These are phyloP conservation scores for Nephila pilipes DNA, from an alignment of 1,140 invertebrate species.

Conservation along the genomic window DNA sequence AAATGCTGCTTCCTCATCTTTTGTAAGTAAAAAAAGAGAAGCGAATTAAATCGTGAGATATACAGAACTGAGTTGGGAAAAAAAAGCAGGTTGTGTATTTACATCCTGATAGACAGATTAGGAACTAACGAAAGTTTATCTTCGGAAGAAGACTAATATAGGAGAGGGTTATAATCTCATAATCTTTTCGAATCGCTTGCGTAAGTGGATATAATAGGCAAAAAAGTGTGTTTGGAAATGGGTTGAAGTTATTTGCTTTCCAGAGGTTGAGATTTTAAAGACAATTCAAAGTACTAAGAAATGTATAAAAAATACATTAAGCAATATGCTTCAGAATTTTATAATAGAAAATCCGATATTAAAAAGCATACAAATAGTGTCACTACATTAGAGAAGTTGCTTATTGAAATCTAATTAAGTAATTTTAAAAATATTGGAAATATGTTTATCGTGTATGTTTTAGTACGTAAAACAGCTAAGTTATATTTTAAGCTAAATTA, in stretches of 20 bases:
- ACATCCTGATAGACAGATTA: slow-evolving; percentile 65
- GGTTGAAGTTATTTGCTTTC: not conserved
- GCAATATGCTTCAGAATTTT: too few relatives aligned
- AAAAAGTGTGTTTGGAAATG: slow-evolving; percentile 1
- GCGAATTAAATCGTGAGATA: slow-evolving; percentile 52
- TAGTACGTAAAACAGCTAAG: too few relatives aligned
- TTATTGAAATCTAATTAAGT: too few relatives aligned
- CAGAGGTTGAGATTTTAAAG: slow-evolving; percentile 3
- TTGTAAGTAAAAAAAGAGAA: slow-evolving; percentile 16
- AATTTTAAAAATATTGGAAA: too few relatives aligned
- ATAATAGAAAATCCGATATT: too few relatives aligned
- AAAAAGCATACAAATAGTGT: too few relatives aligned
- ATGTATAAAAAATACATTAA: not conserved
- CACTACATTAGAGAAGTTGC: too few relatives aligned
- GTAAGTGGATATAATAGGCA: not conserved
- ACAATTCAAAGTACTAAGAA: not conserved
- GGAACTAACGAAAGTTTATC: slow-evolving; percentile 42
- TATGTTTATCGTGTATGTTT: too few relatives aligned
- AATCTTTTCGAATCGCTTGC: slow-evolving; percentile 43
- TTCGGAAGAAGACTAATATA: not conserved
- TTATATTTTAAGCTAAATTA: too few relatives aligned
- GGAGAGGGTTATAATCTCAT: slow-evolving; percentile 37
- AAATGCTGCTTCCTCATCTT: slow-evolving; percentile 24
- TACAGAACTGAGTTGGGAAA: not conserved
- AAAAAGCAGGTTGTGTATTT: slow-evolving; percentile 47